Percentiles rank a stretch among this genome's conserved stretches.
Conservation (phyloP, 2,797 vertebrate genomes). For the Syngnathus acus region DNA sequence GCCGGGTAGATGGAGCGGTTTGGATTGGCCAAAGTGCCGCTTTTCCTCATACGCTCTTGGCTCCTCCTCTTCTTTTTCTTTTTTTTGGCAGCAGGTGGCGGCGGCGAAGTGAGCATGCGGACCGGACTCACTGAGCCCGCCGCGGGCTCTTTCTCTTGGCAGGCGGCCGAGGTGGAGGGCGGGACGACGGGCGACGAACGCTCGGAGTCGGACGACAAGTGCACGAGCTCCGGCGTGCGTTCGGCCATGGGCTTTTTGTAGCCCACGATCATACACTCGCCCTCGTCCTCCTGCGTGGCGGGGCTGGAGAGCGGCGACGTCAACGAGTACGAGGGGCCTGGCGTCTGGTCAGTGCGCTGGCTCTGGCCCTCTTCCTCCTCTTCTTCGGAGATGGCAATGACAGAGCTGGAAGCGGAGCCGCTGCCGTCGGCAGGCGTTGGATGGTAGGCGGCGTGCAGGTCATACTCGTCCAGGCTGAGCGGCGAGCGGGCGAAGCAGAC, state of each 20-base stretch:
- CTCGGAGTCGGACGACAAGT: constrained; percentile 84
- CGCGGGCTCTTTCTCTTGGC: not conserved
- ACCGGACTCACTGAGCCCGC: not conserved
- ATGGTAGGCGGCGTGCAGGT: constrained; percentile 82
- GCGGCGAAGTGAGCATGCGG: not conserved
- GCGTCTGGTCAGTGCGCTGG: constrained; percentile 75
- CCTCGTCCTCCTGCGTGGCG: constrained; percentile 25
- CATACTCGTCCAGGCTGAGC: constrained; percentile 80
- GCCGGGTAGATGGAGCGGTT: constrained; percentile 46
- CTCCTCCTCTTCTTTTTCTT: not conserved
- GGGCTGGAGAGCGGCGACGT: constrained; percentile 58
- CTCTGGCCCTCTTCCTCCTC: constrained; percentile 46
- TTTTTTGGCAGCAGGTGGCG: no score
- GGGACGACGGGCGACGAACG: constrained; percentile 41
- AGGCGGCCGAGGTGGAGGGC: constrained; percentile 33
- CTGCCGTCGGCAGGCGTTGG: constrained; percentile 71
- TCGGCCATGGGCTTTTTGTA: constrained; percentile 88
- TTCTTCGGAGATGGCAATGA: constrained; percentile 87
- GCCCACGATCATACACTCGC: constrained; percentile 82
- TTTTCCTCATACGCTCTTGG: constrained; percentile 13
- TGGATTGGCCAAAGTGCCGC: constrained; percentile 35
- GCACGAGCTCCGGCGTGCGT: constrained; percentile 85
- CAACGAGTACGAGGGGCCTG: constrained; percentile 83
- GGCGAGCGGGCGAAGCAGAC: constrained; percentile 81
- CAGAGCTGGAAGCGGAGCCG: constrained; percentile 70